These are phyloP conservation scores for Sicus ferrugineus DNA, from an alignment of 2,888 invertebrate genomes.

Conservation along the genomic window DNA sequence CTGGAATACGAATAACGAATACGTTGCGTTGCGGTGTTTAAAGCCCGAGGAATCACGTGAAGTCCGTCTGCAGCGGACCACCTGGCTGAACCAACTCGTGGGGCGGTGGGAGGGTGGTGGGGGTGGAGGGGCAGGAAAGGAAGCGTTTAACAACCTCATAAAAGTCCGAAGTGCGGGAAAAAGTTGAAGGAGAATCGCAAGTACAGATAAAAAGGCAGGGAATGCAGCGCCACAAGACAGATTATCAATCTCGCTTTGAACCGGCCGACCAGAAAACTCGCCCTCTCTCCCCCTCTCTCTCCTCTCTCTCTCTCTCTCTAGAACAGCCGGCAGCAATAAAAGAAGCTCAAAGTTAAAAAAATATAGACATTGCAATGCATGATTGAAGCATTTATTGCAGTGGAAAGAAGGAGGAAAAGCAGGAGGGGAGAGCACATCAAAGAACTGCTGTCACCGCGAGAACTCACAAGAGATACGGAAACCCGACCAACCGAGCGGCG, in stretches of 20 bases:
- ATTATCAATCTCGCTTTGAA: constrained; percentile 61
- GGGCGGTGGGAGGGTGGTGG: no score
- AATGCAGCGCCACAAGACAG: constrained; percentile 56
- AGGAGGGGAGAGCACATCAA: constrained; percentile 35
- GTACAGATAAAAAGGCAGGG: constrained; percentile 21
- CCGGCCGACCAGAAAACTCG: constrained; percentile 60
- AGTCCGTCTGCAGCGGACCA: no score
- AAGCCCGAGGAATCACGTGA: no score
- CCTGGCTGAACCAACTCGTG: no score
- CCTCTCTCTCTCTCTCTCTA: no score
- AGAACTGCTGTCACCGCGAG: constrained; percentile 32
- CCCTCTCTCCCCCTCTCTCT: not conserved
- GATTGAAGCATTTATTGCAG: constrained; percentile 11
- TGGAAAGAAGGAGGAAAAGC: constrained; percentile 25
- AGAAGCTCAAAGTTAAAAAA: constrained; percentile 27
- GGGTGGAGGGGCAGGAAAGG: no score
- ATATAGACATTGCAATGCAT: constrained; percentile 26
- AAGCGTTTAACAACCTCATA: constrained; percentile 35
- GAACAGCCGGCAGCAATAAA: constrained; percentile 36
- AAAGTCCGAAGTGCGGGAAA: constrained; percentile 31
- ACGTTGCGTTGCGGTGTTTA: no score
- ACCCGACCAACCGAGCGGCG: not conserved
- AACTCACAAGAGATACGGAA: not conserved
- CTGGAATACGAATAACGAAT: no score
- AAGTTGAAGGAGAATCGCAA: constrained; percentile 11